A percentile compares a stretch with the other conserved stretches of the same genome.
These are phyloP conservation scores for Apamea epomidion DNA, from an alignment of 2,888 invertebrate species.

Conservation along the genomic window DNA sequence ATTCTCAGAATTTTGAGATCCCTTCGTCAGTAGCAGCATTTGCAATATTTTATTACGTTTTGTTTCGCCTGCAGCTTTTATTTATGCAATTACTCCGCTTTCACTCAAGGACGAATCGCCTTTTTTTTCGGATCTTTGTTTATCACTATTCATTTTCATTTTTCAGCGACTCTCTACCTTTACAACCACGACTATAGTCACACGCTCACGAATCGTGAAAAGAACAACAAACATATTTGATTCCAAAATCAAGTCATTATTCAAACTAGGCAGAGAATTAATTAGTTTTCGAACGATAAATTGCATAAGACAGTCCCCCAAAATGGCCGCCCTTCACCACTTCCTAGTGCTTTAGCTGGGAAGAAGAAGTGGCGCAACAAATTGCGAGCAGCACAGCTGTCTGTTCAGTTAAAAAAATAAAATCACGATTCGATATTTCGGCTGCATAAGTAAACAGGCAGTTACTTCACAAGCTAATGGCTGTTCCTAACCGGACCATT, in stretches of 20 bases:
- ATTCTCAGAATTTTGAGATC: background rate
- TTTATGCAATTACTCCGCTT: background rate
- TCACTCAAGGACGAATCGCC: background rate
- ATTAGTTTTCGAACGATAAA: too few relatives aligned
- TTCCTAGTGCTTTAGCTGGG: too few relatives aligned
- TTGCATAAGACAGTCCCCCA: too few relatives aligned
- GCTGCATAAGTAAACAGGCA: background rate
- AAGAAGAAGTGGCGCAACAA: too few relatives aligned
- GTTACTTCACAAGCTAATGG: background rate
- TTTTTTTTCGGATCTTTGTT: background rate
- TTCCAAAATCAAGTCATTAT: too few relatives aligned
- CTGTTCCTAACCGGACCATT: too few relatives aligned
- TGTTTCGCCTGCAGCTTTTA: background rate
- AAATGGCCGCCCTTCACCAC: too few relatives aligned
- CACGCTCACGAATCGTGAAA: too few relatives aligned
- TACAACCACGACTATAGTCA: background rate
- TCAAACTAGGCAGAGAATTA: too few relatives aligned
- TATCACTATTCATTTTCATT: background rate
- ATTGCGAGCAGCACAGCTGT: too few relatives aligned
- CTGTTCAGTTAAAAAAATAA: too few relatives aligned
- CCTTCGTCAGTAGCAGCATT: background rate
- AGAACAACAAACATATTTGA: background rate
- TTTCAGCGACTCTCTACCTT: background rate
- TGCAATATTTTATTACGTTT: background rate
- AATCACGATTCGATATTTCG: too few relatives aligned